These are phyloP conservation scores for Psilanteris sp. DNA, from an alignment of 1,140 invertebrate genomes.

Conservation along the genomic window DNA sequence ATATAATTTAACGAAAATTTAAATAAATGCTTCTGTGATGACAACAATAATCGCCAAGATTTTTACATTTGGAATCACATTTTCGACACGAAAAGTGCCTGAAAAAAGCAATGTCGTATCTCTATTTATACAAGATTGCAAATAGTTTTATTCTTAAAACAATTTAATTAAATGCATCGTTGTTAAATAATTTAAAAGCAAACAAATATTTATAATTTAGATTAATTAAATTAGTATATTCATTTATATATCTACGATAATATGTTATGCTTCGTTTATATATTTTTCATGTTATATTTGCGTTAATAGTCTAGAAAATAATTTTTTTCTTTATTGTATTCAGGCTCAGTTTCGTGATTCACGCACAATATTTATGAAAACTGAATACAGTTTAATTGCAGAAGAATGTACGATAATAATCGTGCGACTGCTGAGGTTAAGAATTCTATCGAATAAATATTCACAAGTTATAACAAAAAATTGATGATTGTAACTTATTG, in stretches of 20 bases:
- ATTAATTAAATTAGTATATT: too few species aligned
- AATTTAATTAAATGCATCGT: slow-evolving; percentile 9
- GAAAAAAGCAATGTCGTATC: slow-evolving; percentile 47
- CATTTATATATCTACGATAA: too few species aligned
- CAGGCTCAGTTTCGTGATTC: slow-evolving; percentile 58
- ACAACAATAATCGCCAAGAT: slow-evolving; percentile 74
- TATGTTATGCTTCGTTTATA: too few species aligned
- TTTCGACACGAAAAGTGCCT: slow-evolving; percentile 66
- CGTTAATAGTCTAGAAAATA: too few species aligned
- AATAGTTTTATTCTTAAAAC: slow-evolving; percentile 37
- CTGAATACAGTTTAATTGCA: slow-evolving; percentile 7
- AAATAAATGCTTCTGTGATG: slow-evolving; percentile 78
- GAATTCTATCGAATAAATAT: slow-evolving; percentile 21
- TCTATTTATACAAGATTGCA: slow-evolving; percentile 22
- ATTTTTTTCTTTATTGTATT: slow-evolving; percentile 9
- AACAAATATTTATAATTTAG: too few species aligned
- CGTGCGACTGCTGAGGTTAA: slow-evolving; percentile 20
- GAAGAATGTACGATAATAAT: slow-evolving; percentile 6
- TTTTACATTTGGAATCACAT: slow-evolving; percentile 59
- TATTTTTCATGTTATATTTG: too few species aligned
- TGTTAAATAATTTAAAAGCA: slow-evolving; percentile 35
- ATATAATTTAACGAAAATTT: slow-evolving; percentile 73
- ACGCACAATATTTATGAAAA: slow-evolving; percentile 21
- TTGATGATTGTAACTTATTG: slow-evolving; percentile 20
- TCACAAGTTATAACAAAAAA: slow-evolving; percentile 4